These are phyloP conservation scores for Pseudochaenichthys georgianus DNA, from an alignment of 2,797 vertebrate species.

Conservation along the genomic window DNA sequence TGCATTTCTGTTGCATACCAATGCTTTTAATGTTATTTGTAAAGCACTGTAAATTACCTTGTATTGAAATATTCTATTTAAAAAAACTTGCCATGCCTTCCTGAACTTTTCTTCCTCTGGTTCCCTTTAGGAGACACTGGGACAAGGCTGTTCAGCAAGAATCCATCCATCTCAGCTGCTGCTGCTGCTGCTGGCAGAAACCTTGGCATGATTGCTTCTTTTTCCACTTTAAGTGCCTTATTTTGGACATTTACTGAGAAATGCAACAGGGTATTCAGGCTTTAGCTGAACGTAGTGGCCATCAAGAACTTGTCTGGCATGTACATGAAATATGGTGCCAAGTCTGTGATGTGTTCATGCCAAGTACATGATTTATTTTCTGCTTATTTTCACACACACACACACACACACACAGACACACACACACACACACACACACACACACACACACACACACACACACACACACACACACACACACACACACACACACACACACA, in stretches of 20 bases:
- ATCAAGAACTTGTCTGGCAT: slow-evolving; percentile 41
- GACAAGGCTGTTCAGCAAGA: slow-evolving; percentile 13
- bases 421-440: not conserved
- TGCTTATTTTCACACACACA: slow-evolving; percentile 18
- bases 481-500: no score
- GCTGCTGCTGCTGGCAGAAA: slow-evolving; percentile 30
- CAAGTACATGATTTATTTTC: slow-evolving; percentile 46
- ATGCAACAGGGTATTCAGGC: slow-evolving; percentile 14
- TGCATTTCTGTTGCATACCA: no score
- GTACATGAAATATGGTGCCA: slow-evolving; percentile 53
- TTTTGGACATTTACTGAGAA: slow-evolving; percentile 45
- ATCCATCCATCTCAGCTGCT: slow-evolving; percentile 26
- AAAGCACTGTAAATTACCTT: no score
- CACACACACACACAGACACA: no score
- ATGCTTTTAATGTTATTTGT: no score
- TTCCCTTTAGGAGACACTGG: slow-evolving; percentile 48
- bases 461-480: no score
- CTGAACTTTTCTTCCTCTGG: slow-evolving; percentile 10
- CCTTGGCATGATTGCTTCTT: slow-evolving; percentile 36
- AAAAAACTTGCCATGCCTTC: not conserved
- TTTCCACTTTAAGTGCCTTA: slow-evolving; percentile 61
- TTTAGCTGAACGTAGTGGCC: slow-evolving; percentile 31
- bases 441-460: no score
- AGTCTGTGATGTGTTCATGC: slow-evolving; percentile 46
- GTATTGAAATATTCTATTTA: no score